These are phyloP conservation scores for Stenoptilia bipunctidactyla DNA, from an alignment of 2,888 invertebrate species.

Conservation along the genomic window DNA sequence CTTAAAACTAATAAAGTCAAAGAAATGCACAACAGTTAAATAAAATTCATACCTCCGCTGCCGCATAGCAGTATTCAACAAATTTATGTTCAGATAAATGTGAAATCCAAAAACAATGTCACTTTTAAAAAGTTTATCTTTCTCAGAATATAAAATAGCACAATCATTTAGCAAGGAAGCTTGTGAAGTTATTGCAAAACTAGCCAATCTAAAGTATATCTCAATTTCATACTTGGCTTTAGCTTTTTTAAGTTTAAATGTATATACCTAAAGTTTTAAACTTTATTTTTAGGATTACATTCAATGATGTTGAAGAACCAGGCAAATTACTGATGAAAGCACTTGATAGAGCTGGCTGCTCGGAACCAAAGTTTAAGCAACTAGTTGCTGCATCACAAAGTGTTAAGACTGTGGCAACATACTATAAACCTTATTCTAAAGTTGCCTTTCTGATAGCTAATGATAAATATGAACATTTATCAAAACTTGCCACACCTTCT, in stretches of 20 bases:
- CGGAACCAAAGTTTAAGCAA: slow-evolving; percentile 29
- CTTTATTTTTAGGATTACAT: slow-evolving; percentile 30
- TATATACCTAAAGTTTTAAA: too few relatives aligned
- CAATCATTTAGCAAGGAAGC: slow-evolving; percentile 23
- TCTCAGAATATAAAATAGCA: slow-evolving; percentile 40
- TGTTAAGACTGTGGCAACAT: slow-evolving; percentile 26
- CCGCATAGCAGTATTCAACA: too few relatives aligned
- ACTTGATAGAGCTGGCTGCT: slow-evolving; percentile 39
- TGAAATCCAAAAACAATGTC: slow-evolving; percentile 43
- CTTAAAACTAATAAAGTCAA: too few relatives aligned
- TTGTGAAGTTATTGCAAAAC: slow-evolving; percentile 44
- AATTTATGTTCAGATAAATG: too few relatives aligned
- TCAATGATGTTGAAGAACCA: slow-evolving; percentile 30
- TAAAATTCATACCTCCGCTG: too few relatives aligned
- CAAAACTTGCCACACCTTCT: slow-evolving; percentile 50
- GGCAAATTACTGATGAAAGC: slow-evolving; percentile 44
- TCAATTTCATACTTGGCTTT: neutral
- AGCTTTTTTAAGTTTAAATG: neutral
- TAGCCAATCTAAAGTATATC: slow-evolving; percentile 20
- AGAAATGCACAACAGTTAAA: too few relatives aligned
- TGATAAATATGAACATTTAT: slow-evolving; percentile 43
- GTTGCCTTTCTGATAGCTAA: slow-evolving; percentile 58
- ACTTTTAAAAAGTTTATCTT: slow-evolving; percentile 39
- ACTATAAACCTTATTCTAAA: slow-evolving; percentile 44
- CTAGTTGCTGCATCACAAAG: slow-evolving; percentile 25